These are phyloP conservation scores for Xyrauchen texanus DNA, from an alignment of 2,113 vertebrate genomes.

Conservation along the genomic window DNA sequence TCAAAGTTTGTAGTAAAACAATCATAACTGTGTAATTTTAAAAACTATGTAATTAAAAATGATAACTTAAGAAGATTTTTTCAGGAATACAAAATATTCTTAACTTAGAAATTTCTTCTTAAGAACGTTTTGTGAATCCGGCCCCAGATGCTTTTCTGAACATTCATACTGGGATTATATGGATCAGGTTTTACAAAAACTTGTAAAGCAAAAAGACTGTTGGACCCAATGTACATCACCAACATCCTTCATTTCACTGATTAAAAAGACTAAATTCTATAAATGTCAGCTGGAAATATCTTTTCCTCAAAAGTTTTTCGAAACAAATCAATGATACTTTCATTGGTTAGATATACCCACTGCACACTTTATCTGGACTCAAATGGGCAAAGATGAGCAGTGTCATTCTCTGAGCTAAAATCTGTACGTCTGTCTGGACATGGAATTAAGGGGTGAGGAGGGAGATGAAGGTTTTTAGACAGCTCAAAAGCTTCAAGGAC, in stretches of 20 bases:
- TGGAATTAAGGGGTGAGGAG: constrained; percentile 66
- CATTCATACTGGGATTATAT: too few relatives aligned
- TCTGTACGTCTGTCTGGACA: constrained; percentile 71
- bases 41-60: too few relatives aligned
- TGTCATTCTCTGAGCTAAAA: constrained; percentile 63
- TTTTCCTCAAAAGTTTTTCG: neutral
- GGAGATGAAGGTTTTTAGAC: constrained; percentile 63
- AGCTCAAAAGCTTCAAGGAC: constrained; percentile 63
- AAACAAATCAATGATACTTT: neutral
- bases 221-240: neutral
- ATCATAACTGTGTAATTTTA: too few relatives aligned
- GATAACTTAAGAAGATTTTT: too few relatives aligned
- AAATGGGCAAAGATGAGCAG: constrained; percentile 41
- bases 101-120: too few relatives aligned
- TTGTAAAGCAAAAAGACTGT: too few relatives aligned
- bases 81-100: too few relatives aligned
- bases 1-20: too few relatives aligned
- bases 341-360: neutral
- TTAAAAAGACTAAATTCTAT: neutral
- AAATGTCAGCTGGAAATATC: neutral
- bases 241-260: neutral
- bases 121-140: too few relatives aligned
- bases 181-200: too few relatives aligned
- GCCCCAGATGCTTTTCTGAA: too few relatives aligned
- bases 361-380: constrained; percentile 5